Percentiles rank a stretch among this genome's conserved stretches.
Evolutionary conservation across 1,140 invertebrate species (phyloP).

Genomic region (Neelides sp.): DNA sequence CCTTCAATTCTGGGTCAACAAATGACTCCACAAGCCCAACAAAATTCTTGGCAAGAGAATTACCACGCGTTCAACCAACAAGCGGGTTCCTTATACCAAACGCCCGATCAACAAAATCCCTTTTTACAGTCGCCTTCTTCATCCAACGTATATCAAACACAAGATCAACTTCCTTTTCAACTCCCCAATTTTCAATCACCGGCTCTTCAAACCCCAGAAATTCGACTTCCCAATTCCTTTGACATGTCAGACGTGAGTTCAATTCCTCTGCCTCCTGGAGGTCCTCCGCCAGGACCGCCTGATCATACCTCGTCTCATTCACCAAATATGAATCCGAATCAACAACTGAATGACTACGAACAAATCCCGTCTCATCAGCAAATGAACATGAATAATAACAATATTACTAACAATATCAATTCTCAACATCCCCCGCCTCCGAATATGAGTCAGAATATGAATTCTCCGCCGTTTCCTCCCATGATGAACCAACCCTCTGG

Average conservation of each 20-base stretch:
- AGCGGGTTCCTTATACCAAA: constrained; percentile 8
- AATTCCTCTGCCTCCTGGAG: constrained; percentile 17
- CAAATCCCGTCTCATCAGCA: no score
- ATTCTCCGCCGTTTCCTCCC: no score
- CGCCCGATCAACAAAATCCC: not conserved
- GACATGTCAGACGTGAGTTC: constrained; percentile 14
- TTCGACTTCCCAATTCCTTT: no score
- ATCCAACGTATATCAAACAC: not conserved
- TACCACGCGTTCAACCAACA: constrained; percentile 8
- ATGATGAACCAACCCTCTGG: no score
- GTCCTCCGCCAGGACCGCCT: constrained; percentile 3
- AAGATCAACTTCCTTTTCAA: not conserved
- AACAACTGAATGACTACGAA: no score
- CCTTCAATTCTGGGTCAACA: not conserved
- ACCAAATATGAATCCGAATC: no score
- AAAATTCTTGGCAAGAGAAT: not conserved
- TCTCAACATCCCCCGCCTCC: no score
- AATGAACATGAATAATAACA: no score
- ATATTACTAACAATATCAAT: no score
- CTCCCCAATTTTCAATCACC: not conserved
- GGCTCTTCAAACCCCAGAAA: no score
- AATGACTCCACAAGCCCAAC: not conserved
- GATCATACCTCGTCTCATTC: no score
- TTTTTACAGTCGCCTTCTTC: not conserved
- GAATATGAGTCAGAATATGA: no score